Evolutionary conservation across 2,113 vertebrate genomes (phyloP).

Genomic region (Strix aluco): DNA sequence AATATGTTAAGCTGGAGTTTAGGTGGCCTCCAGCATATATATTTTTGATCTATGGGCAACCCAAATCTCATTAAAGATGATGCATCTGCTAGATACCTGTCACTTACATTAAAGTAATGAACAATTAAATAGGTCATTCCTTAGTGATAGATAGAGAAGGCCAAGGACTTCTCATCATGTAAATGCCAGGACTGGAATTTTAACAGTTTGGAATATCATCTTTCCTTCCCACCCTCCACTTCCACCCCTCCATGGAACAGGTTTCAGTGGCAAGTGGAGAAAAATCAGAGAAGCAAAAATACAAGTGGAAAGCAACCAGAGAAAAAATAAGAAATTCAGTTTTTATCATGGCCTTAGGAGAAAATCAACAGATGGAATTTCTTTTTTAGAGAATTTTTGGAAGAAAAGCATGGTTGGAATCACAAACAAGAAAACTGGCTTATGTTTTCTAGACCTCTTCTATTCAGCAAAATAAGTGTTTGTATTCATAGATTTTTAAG

Average conservation of each 20-base stretch:
- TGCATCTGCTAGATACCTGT: background rate
- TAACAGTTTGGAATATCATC: background rate
- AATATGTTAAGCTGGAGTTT: background rate
- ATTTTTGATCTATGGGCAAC: background rate
- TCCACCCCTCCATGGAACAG: background rate
- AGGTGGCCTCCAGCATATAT: background rate
- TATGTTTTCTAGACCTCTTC: background rate
- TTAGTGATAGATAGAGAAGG: background rate
- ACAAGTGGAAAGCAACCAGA: background rate
- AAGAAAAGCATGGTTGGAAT: background rate
- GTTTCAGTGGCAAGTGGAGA: background rate
- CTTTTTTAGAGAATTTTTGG: background rate
- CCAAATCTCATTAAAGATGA: background rate
- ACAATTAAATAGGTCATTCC: background rate
- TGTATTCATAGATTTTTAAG: background rate
- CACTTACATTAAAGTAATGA: background rate
- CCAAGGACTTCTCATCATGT: background rate
- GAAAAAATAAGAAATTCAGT: background rate
- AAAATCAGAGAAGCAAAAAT: background rate
- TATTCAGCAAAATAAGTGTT: background rate
- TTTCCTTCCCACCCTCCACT: background rate
- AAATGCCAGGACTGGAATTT: background rate
- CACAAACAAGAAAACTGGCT: background rate
- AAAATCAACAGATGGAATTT: background rate
- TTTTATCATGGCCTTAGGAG: background rate